These are phyloP conservation scores for Lepisosteus osseus DNA, from an alignment of 2,113 vertebrate species.

Conservation along the genomic window DNA sequence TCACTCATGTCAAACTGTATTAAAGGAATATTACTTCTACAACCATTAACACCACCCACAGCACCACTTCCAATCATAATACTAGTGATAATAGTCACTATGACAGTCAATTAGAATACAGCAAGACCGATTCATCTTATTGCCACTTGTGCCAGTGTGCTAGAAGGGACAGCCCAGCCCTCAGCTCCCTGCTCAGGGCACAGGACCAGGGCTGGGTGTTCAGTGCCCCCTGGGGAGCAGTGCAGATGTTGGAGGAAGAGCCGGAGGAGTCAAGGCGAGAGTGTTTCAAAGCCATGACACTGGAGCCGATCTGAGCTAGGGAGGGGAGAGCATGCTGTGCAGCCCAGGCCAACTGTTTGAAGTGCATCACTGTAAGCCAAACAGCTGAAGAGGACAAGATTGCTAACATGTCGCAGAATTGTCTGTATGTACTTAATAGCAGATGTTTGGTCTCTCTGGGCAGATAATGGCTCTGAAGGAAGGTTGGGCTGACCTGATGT, in stretches of 20 bases:
- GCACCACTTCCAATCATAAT: too few species aligned
- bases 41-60: too few species aligned
- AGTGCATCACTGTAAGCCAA: conserved; percentile 79
- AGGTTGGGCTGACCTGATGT: conserved; percentile 91
- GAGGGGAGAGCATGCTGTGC: conserved; percentile 60
- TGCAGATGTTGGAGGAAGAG: conserved; percentile 31
- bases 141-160: too few species aligned
- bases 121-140: too few species aligned
- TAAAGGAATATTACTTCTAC: too few species aligned
- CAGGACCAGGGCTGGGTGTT: too few species aligned
- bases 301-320: conserved; percentile 49
- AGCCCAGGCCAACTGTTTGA: conserved; percentile 81
- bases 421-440: conserved; percentile 85
- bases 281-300: conserved; percentile 74
- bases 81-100: too few species aligned
- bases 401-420: conserved; percentile 83
- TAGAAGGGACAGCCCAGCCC: too few species aligned
- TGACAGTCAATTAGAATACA: too few species aligned
- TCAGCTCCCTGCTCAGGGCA: too few species aligned
- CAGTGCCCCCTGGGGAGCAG: too few species aligned
- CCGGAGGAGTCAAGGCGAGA: conserved; percentile 72
- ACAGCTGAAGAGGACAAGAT: conserved; percentile 88
- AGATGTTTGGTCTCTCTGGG: conserved; percentile 92
- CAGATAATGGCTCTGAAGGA: conserved; percentile 81
- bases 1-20: too few species aligned